Evolutionary conservation across 53 echinoderm and acorn worm species (phyloP).

Genomic region (Zoroaster sp.): DNA sequence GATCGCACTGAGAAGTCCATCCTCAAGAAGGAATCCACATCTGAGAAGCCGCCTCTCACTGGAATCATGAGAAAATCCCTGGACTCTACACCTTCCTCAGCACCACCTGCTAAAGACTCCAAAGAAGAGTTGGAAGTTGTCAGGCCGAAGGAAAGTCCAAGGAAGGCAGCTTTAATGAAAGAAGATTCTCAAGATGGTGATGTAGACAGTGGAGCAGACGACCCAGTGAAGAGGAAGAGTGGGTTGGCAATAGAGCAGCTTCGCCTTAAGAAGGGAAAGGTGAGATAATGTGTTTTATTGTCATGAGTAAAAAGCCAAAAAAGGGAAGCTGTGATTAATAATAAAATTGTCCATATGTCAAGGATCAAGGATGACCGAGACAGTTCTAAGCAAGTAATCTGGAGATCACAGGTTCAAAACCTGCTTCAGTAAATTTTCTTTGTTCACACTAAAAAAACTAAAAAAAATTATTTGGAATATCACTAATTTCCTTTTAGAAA

Average conservation of each 20-base stretch:
- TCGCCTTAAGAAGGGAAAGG: constrained; percentile 73
- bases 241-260: constrained; percentile 39
- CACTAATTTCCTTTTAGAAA: too few relatives aligned
- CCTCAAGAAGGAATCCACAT: constrained; percentile 46
- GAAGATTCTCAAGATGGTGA: constrained; percentile 74
- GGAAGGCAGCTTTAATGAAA: constrained; percentile 47
- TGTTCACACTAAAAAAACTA: too few relatives aligned
- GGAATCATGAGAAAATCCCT: constrained; percentile 31
- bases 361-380: too few relatives aligned
- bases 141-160: constrained; percentile 50
- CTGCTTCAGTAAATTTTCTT: too few relatives aligned
- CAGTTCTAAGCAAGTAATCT: too few relatives aligned
- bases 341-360: not conserved
- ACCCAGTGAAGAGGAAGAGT: constrained; percentile 49
- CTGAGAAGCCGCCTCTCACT: constrained; percentile 13
- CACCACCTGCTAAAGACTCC: not conserved
- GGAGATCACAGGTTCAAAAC: too few relatives aligned
- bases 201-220: constrained; percentile 74
- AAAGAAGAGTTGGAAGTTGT: not conserved
- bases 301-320: not conserved
- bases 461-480: too few relatives aligned
- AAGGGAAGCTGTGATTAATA: not conserved
- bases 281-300: not conserved
- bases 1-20: constrained; percentile 42
- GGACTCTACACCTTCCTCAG: not conserved